phyloP scores from a whole-genome alignment of 2,113 vertebrate species.

The Electrona antarctica region DNA sequence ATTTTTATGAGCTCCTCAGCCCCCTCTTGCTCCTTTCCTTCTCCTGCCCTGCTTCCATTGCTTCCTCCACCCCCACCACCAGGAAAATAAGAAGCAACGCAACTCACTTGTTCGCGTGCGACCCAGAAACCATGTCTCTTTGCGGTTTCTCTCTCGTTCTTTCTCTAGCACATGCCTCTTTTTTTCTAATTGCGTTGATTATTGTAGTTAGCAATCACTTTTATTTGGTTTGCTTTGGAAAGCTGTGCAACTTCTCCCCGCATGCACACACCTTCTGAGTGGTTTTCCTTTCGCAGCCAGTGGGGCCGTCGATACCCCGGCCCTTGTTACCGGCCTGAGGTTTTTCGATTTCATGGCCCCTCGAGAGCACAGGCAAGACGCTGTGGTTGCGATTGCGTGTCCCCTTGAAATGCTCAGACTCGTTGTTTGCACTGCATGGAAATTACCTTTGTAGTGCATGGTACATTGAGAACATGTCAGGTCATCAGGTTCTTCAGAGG shows the following conservation, averaged over 20 bases:
- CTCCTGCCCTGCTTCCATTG: slow-evolving; percentile 35
- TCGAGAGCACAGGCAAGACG: slow-evolving; percentile 37
- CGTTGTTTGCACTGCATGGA: slow-evolving; percentile 19
- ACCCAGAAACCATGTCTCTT: slow-evolving; percentile 31
- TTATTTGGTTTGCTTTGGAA: slow-evolving; percentile 66
- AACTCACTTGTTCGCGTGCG: slow-evolving; percentile 45
- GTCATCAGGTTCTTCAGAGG: slow-evolving; percentile 1
- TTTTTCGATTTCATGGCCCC: slow-evolving; percentile 51
- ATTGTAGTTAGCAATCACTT: slow-evolving; percentile 35
- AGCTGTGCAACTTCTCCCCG: slow-evolving; percentile 20
- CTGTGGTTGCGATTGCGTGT: slow-evolving; percentile 29
- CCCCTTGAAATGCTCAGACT: slow-evolving; percentile 17
- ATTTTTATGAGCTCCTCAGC: slow-evolving; percentile 68
- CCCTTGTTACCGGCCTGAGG: slow-evolving; percentile 47
- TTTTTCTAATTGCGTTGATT: slow-evolving; percentile 45
- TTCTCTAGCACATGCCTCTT: slow-evolving; percentile 5
- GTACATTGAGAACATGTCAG: slow-evolving; percentile 8
- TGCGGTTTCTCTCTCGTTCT: slow-evolving; percentile 31
- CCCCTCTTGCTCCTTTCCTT: slow-evolving; percentile 54
- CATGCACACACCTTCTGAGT: slow-evolving; percentile 20
- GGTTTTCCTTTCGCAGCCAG: slow-evolving; percentile 57
- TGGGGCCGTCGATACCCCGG: slow-evolving; percentile 34
- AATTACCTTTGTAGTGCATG: slow-evolving; percentile 7
- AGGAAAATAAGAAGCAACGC: slow-evolving; percentile 36
- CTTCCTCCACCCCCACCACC: slow-evolving; percentile 28